Conservation (phyloP, 2,113 vertebrate genomes). For the Gobio gobio region DNA sequence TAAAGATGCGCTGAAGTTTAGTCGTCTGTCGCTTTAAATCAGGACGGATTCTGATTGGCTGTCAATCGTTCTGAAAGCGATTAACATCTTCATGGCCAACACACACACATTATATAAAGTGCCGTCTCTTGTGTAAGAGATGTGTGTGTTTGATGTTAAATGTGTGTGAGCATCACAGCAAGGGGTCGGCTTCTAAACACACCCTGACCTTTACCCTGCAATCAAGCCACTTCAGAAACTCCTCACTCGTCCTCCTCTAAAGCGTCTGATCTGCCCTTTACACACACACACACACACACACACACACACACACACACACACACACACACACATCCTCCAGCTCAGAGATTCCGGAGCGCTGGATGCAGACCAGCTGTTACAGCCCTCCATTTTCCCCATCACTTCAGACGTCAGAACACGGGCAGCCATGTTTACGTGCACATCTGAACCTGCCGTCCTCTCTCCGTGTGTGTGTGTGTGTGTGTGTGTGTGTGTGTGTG, state of each 20-base stretch:
- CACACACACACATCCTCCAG: too few species aligned
- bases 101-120: background rate
- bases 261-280: slow-evolving; percentile 31
- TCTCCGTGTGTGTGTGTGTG: slow-evolving; percentile 46
- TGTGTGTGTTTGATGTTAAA: background rate
- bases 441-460: slow-evolving; percentile 57
- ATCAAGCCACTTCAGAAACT: slow-evolving; percentile 31
- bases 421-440: slow-evolving; percentile 53
- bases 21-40: too few species aligned
- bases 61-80: too few species aligned
- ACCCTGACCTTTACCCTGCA: slow-evolving; percentile 29
- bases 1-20: too few species aligned
- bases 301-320: too few species aligned
- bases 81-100: too few species aligned
- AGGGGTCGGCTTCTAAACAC: slow-evolving; percentile 10
- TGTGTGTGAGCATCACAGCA: background rate
- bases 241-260: background rate
- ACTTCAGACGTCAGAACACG: slow-evolving; percentile 14
- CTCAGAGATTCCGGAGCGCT: slow-evolving; percentile 41
- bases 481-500: slow-evolving; percentile 59
- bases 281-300: slow-evolving; percentile 49
- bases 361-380: slow-evolving; percentile 52
- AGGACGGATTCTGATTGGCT: too few species aligned
- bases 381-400: slow-evolving; percentile 22
- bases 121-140: slow-evolving; percentile 52